Evolutionary conservation across 64 coral and sea anemone genomes (phyloP), one percentile per base, ranked within the genome.

Genomic region (Stylophora pistillata): DNA sequence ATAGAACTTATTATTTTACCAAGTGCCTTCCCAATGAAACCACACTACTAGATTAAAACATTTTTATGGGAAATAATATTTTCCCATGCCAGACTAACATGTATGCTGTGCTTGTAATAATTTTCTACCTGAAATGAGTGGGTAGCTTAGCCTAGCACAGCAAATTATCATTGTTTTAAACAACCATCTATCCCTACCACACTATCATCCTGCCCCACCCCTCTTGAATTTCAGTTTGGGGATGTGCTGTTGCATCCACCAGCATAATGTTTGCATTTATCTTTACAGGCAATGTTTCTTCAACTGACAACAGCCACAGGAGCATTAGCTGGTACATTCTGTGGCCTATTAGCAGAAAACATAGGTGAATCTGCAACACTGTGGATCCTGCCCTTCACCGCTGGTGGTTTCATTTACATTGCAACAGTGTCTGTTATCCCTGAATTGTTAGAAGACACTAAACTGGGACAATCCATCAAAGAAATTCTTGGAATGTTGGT

Each of bases 401-500:
- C 93, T 70, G 96, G 96, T 31, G 96, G 96, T 5, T 98, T 98
- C 54, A 98, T 98, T 65, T 98, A 98, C 56, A 98, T 98, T 32
- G 96, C 96, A 12, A 98, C 96, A 61, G 96, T 98, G 55, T 98
- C 96, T 28, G 96, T 98, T 31, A 98, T 98, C 16, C 96, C 96
- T 63, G 96, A 95, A 73, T 78, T 98, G 68, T 64, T 98, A 58
- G 96, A 86, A 27, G 96, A 98, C 81, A 91, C 92, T 55, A 98
- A 98, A 72, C 23, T 98, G 55, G 93, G 93, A 76, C 96, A 98
- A 70, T 95, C 96, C 15, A 92, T 98, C 20, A 98, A 98, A 80
- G 96, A 98, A 82, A 90, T 98, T 32, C 13, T 98, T 53, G 96
- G 86, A 77, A 91, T 98, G 25, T 89, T 98, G 76, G 85, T 90